Evolutionary conservation across 2,888 invertebrate species (phyloP).

Genomic region (Diarsia mendica): DNA sequence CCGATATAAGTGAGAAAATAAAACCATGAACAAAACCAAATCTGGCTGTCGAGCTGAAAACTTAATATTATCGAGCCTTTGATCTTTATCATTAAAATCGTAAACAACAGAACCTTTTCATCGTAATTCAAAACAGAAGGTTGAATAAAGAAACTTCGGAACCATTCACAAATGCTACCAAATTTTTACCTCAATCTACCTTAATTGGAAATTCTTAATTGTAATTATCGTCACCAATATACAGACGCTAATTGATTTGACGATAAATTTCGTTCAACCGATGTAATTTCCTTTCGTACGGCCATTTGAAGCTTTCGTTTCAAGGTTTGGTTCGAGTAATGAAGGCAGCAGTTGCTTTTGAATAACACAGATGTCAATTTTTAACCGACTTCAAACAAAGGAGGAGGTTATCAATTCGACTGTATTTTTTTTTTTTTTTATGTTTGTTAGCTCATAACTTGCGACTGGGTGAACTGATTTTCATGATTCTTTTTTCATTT

Average conservation of each 20-base stretch:
- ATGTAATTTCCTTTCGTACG: slow-evolving; percentile 47
- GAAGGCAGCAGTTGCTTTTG: too few relatives aligned
- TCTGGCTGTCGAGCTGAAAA: not conserved
- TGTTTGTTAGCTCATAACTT: too few relatives aligned
- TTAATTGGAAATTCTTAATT: slow-evolving; percentile 66
- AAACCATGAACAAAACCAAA: too few relatives aligned
- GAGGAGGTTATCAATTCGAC: too few relatives aligned
- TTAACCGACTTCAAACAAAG: too few relatives aligned
- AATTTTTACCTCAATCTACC: slow-evolving; percentile 50
- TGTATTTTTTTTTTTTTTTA: too few relatives aligned
- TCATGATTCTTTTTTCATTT: too few relatives aligned
- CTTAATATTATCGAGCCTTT: slow-evolving; percentile 10
- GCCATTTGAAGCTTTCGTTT: slow-evolving; percentile 14
- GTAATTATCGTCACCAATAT: slow-evolving; percentile 64
- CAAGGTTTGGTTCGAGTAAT: not conserved
- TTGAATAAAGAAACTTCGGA: slow-evolving; percentile 21
- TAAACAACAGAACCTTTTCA: slow-evolving; percentile 10
- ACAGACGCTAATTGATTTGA: slow-evolving; percentile 66
- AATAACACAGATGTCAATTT: too few relatives aligned
- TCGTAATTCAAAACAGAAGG: slow-evolving; percentile 3
- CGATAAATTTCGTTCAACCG: slow-evolving; percentile 64
- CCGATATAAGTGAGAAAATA: not conserved
- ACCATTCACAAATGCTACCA: slow-evolving; percentile 19
- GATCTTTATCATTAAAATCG: slow-evolving; percentile 24
- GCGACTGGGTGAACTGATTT: too few relatives aligned